A percentile compares a stretch with the other conserved stretches of the same genome.
Evolutionary conservation across 2,113 vertebrate genomes (phyloP).

Genomic region (Spea bombifrons): DNA sequence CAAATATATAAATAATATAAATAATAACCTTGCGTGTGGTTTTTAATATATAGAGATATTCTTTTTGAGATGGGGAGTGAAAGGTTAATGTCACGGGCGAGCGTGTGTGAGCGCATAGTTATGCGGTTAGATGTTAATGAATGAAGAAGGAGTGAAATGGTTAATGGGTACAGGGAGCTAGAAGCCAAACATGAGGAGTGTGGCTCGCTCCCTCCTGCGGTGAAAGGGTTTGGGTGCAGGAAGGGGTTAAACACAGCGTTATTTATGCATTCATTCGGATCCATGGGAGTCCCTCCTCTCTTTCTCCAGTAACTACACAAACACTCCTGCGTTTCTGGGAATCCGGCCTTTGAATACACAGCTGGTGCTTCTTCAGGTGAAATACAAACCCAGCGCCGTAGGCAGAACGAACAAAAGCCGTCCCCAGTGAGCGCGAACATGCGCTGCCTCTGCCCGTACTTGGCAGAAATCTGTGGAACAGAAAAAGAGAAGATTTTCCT

Average conservation of each 20-base stretch:
- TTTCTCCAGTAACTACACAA: conserved; percentile 36
- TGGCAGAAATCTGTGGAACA: conserved; percentile 13
- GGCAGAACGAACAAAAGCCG: neutral
- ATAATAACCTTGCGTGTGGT: no score
- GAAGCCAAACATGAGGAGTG: no score
- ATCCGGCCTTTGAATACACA: conserved; percentile 27
- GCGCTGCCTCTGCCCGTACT: neutral
- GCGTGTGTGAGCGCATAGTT: no score
- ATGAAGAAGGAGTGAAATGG: no score
- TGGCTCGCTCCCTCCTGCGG: neutral
- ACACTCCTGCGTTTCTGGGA: conserved; percentile 40
- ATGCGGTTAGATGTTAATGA: no score
- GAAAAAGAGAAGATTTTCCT: conserved; percentile 7
- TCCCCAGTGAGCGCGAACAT: neutral
- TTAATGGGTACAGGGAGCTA: no score
- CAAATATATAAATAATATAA: no score
- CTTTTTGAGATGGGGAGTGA: no score
- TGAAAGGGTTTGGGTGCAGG: neutral
- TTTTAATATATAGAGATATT: no score
- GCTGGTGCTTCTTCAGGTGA: conserved; percentile 45
- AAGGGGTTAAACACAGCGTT: neutral
- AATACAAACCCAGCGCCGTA: conserved; percentile 16
- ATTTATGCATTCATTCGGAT: neutral
- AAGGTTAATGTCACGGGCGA: no score
- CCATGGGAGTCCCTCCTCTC: conserved; percentile 12